phyloP scores from a whole-genome alignment of 2,113 vertebrate genomes.

The Sminthopsis crassicaudata region DNA sequence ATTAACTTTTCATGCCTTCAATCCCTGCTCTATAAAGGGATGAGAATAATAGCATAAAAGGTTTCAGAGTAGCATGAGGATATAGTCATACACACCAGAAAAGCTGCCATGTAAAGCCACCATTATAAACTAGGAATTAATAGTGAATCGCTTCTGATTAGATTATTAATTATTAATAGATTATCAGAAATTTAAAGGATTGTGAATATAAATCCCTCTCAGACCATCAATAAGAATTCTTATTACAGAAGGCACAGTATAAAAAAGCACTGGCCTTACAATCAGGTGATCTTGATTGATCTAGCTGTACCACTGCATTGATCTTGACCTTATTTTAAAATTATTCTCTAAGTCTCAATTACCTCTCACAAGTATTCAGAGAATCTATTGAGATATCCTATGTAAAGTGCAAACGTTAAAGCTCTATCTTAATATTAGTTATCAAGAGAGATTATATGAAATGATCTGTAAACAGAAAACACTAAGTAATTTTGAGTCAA shows the following conservation, averaged over 20 bases:
- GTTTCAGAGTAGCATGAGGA: neutral
- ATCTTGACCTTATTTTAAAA: neutral
- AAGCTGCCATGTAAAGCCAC: neutral
- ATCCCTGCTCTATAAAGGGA: neutral
- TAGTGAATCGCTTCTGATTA: neutral
- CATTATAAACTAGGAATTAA: neutral
- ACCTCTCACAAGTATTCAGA: neutral
- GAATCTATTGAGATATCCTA: neutral
- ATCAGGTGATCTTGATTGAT: neutral
- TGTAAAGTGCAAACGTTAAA: neutral
- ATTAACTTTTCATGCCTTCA: neutral
- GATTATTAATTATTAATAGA: neutral
- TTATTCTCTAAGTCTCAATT: neutral
- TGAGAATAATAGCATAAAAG: neutral
- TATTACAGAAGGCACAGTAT: neutral
- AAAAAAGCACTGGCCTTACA: neutral
- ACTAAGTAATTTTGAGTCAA: neutral
- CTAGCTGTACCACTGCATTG: neutral
- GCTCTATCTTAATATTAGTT: neutral
- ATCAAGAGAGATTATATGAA: neutral
- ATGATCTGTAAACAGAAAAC: neutral
- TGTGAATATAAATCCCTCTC: neutral
- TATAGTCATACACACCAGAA: slow-evolving; percentile 10
- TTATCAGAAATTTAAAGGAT: neutral
- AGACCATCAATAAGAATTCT: neutral